phyloP scores from a whole-genome alignment of 2,797 vertebrate genomes.

The Cynopterus sphinx region DNA sequence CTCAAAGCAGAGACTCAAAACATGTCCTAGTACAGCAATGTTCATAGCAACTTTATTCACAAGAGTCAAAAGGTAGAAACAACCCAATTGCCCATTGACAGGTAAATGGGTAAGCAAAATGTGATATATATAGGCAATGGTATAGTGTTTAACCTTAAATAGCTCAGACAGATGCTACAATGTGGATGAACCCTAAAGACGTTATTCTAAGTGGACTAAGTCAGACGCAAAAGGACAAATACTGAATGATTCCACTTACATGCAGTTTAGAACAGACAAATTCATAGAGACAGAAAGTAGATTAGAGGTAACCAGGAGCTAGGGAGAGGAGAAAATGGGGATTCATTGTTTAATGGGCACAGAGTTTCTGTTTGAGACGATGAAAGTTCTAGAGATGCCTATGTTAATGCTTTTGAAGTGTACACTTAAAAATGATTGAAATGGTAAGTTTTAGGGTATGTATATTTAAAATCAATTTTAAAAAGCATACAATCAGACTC shows the following conservation, averaged over 20 bases:
- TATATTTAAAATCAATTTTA: background rate
- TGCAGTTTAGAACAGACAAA: background rate
- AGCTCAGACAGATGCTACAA: background rate
- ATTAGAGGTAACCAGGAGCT: too few species aligned
- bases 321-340: too few species aligned
- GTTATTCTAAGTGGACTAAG: background rate
- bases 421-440: background rate
- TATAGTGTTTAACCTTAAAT: background rate
- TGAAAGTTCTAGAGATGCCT: background rate
- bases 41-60: background rate
- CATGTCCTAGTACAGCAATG: background rate
- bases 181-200: background rate
- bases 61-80: background rate
- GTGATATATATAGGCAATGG: background rate
- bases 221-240: background rate
- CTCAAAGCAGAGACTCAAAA: background rate
- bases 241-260: background rate
- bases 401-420: background rate
- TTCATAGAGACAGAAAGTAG: background rate
- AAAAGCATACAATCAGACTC: background rate
- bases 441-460: background rate
- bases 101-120: background rate
- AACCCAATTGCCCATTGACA: background rate
- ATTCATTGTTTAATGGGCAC: background rate
- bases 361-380: background rate